phyloP scores from a whole-genome alignment of 1,140 invertebrate genomes.

The Drosophila micromelanica region DNA sequence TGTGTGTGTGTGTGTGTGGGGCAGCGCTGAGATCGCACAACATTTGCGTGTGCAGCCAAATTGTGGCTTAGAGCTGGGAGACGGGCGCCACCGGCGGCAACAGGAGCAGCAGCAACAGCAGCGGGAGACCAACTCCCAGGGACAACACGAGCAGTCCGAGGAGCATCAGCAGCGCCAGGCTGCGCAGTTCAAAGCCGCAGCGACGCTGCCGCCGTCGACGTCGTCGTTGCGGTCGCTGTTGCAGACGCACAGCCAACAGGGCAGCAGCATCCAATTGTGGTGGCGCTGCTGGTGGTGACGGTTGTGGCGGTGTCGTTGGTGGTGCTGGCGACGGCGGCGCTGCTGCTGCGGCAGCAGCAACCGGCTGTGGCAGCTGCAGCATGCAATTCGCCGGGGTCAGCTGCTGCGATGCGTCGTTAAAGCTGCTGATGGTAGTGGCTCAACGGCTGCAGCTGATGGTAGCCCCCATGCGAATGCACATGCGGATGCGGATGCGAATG shows the following conservation, averaged over 20 bases:
- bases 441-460: slow-evolving; percentile 60
- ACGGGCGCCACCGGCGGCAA: too few relatives aligned
- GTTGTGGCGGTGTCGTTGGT: background rate
- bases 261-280: slow-evolving; percentile 4
- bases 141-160: slow-evolving; percentile 31
- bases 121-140: slow-evolving; percentile 14
- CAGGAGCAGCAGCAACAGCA: too few relatives aligned
- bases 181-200: slow-evolving; percentile 1
- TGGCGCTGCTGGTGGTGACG: background rate
- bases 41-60: too few relatives aligned
- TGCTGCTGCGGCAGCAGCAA: slow-evolving; percentile 4
- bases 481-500: slow-evolving; percentile 33
- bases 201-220: background rate
- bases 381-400: slow-evolving; percentile 41
- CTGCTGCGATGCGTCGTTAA: slow-evolving; percentile 72
- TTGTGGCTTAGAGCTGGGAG: too few relatives aligned
- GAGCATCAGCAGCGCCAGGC: slow-evolving; percentile 4
- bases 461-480: slow-evolving; percentile 47
- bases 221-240: background rate
- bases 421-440: slow-evolving; percentile 81
- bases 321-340: too few relatives aligned
- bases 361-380: slow-evolving; percentile 24
- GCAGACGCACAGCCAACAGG: slow-evolving; percentile 17
- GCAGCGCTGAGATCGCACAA: too few relatives aligned
- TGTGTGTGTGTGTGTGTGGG: too few relatives aligned